A percentile compares a stretch with the other conserved stretches of the same genome.
Evolutionary conservation across 2,113 vertebrate genomes (phyloP).

Genomic region (Plecturocebus donacophilus): DNA sequence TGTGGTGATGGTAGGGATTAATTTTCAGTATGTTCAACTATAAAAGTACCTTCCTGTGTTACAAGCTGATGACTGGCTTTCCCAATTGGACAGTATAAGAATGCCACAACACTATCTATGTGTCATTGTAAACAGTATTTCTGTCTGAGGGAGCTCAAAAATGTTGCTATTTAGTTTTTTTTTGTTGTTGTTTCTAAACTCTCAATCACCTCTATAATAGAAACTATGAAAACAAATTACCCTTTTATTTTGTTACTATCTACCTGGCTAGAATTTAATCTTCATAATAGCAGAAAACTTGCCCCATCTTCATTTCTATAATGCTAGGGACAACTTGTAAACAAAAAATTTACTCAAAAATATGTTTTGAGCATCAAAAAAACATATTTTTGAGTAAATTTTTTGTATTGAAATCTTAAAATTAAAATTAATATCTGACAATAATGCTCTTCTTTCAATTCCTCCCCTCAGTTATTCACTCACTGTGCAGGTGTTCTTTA

Average conservation of each 20-base stretch:
- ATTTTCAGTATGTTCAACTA: background rate
- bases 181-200: background rate
- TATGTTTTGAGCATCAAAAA: too few species aligned
- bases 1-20: slow-evolving; percentile 43
- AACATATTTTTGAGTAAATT: background rate
- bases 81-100: background rate
- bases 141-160: background rate
- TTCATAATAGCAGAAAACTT: background rate
- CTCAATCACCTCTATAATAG: background rate
- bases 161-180: background rate
- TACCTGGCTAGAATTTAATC: background rate
- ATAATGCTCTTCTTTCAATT: background rate
- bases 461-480: background rate
- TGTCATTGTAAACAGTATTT: background rate
- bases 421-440: background rate
- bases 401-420: slow-evolving; percentile 11
- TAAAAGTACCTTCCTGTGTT: background rate
- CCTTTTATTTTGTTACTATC: background rate
- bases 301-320: background rate
- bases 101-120: background rate
- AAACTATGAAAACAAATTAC: background rate
- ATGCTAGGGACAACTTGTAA: background rate
- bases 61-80: slow-evolving; percentile 33
- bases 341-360: too few species aligned
- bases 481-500: background rate